Percentiles rank a stretch among this genome's conserved stretches.
phyloP scores from a whole-genome alignment of 2,113 vertebrate species.

The Motacilla alba region DNA sequence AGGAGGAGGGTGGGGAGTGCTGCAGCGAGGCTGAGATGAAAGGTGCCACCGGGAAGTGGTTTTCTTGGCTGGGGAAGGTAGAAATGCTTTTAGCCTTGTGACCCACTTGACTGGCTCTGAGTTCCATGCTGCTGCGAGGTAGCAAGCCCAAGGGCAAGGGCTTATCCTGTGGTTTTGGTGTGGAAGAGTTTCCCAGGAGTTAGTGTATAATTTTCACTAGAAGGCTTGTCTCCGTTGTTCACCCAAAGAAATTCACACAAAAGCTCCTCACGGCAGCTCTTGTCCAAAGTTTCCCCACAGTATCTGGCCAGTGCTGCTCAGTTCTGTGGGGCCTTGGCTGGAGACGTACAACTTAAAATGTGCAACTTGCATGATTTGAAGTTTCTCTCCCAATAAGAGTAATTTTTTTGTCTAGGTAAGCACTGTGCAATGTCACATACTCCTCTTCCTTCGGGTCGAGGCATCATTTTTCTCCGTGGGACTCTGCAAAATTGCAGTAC shows the following conservation, averaged over 20 bases:
- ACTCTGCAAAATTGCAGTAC: background rate
- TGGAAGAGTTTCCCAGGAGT: conserved; percentile 38
- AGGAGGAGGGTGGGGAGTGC: conserved; percentile 53
- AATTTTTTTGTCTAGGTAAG: background rate
- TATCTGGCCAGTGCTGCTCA: background rate
- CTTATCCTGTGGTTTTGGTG: background rate
- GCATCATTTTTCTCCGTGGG: background rate
- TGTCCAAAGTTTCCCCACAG: background rate
- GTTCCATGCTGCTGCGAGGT: background rate
- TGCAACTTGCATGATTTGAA: background rate
- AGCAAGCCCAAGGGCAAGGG: background rate
- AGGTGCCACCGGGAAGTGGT: conserved; percentile 62
- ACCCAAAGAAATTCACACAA: background rate
- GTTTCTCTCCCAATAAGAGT: background rate
- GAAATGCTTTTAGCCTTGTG: conserved; percentile 54
- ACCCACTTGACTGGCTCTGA: conserved; percentile 51
- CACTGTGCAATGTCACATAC: accelerated
- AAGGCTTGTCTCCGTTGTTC: background rate
- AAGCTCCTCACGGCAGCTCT: background rate
- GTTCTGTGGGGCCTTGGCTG: background rate
- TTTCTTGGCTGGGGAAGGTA: conserved; percentile 61
- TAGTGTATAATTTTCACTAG: background rate
- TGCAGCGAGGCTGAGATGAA: conserved; percentile 47
- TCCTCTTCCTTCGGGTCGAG: background rate
- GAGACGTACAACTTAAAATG: accelerated